phyloP scores from a whole-genome alignment of 2,888 invertebrate genomes.

The Melanophora roralis region DNA sequence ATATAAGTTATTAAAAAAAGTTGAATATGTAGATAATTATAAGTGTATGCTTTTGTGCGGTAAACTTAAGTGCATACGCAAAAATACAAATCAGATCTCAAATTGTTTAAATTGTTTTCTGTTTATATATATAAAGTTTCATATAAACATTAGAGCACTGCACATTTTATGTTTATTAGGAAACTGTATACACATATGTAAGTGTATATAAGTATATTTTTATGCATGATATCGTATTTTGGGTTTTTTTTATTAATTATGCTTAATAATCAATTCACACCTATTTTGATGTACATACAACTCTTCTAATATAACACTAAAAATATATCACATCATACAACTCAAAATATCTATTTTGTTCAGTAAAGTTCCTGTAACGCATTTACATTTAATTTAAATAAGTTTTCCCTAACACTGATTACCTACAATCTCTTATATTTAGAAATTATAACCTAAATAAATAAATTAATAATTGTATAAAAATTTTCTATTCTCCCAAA shows the following conservation, averaged over 20 bases:
- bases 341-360: conserved; percentile 28
- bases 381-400: conserved; percentile 11
- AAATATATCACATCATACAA: conserved; percentile 22
- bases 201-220: no score
- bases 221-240: background rate
- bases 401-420: background rate
- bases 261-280: no score
- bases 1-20: no score
- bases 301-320: background rate
- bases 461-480: conserved; percentile 48
- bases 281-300: no score
- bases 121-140: background rate
- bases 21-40: no score
- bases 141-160: background rate
- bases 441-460: background rate
- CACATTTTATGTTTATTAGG: background rate
- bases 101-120: background rate
- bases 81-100: background rate
- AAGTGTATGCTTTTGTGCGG: no score
- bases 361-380: conserved; percentile 21
- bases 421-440: background rate
- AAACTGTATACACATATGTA: background rate
- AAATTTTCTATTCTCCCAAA: conserved; percentile 68
- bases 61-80: no score
- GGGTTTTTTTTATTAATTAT: background rate